Percentiles rank a stretch among this genome's conserved stretches.
These are phyloP conservation scores for Bradypodion pumilum DNA, from an alignment of 2,797 vertebrate species.

Conservation along the genomic window DNA sequence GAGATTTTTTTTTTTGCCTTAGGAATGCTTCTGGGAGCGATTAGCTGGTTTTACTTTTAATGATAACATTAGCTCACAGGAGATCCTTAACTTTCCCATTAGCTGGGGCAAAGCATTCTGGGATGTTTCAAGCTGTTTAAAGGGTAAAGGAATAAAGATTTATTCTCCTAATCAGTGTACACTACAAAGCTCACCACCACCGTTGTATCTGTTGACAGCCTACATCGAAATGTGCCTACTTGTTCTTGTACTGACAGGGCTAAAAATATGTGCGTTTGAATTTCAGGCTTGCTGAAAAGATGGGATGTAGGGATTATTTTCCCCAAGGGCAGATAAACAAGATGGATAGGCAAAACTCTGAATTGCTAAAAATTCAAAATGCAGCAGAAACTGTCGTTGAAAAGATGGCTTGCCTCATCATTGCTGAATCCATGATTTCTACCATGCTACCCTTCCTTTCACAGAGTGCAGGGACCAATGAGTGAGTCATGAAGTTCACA, in stretches of 20 bases:
- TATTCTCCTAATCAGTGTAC: conserved; percentile 47
- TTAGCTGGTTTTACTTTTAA: conserved; percentile 43
- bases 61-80: background rate
- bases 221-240: conserved; percentile 59
- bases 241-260: conserved; percentile 69
- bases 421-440: conserved; percentile 64
- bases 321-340: conserved; percentile 72
- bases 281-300: conserved; percentile 68
- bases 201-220: conserved; percentile 58
- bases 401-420: conserved; percentile 57
- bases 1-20: conserved; percentile 27
- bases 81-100: conserved; percentile 29
- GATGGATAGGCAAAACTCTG: conserved; percentile 64
- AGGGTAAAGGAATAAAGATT: conserved; percentile 40
- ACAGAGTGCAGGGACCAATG: conserved; percentile 52
- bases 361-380: conserved; percentile 72
- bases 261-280: conserved; percentile 69
- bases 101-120: background rate
- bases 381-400: conserved; percentile 66
- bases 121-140: conserved; percentile 26
- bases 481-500: conserved; percentile 63
- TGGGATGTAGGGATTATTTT: conserved; percentile 67
- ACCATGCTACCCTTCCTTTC: conserved; percentile 60
- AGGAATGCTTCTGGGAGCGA: conserved; percentile 41
- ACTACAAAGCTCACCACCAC: background rate